phyloP scores from a whole-genome alignment of 2,797 vertebrate genomes.

The Urophycis tenuis region DNA sequence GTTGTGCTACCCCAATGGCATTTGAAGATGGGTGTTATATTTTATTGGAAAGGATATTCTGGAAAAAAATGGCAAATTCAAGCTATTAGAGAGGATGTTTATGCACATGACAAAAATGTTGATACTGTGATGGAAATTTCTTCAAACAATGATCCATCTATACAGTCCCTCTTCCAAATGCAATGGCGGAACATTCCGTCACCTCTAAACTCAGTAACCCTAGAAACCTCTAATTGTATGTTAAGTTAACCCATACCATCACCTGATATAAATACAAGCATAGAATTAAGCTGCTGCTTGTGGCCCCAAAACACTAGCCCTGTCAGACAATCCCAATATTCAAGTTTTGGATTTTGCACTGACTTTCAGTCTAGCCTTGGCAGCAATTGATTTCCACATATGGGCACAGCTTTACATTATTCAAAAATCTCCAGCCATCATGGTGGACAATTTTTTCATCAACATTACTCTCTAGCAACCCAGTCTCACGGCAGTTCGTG shows the following conservation, averaged over 20 bases:
- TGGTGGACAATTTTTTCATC: too few species aligned
- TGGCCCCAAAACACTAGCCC: too few species aligned
- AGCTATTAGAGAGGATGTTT: background rate
- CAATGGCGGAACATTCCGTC: background rate
- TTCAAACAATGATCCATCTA: background rate
- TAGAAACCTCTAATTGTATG: conserved; percentile 1
- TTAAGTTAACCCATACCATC: background rate
- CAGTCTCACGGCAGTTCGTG: too few species aligned
- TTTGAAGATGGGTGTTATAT: too few species aligned
- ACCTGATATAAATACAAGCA: background rate
- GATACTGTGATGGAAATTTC: background rate
- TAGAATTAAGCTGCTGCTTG: background rate
- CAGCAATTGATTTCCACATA: background rate
- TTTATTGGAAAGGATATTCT: background rate
- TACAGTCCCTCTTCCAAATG: background rate
- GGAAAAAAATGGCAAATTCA: background rate
- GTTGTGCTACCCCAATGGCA: too few species aligned
- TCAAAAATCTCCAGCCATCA: background rate
- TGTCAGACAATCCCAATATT: background rate
- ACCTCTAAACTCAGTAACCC: background rate
- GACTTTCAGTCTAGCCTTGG: background rate
- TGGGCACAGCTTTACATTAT: background rate
- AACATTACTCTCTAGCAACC: too few species aligned
- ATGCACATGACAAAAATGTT: background rate
- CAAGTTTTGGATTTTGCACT: background rate